Conservation (phyloP, 2,888 invertebrate species). For the Eupeodes luniger region DNA sequence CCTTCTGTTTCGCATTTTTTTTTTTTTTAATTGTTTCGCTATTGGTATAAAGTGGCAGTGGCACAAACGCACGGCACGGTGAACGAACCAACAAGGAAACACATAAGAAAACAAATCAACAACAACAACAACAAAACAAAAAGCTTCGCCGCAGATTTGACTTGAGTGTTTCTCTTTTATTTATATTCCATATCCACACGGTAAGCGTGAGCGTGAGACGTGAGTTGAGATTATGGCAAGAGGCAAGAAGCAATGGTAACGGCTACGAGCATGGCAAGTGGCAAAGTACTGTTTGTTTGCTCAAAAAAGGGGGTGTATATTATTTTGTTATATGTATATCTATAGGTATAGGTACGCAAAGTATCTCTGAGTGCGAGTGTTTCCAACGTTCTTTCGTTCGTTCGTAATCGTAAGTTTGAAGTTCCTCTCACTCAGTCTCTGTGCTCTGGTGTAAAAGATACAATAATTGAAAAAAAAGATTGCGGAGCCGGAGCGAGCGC, state of each 20-base stretch:
- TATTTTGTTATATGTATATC: constrained; percentile 26
- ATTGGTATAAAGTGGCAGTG: constrained; percentile 20
- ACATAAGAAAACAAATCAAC: constrained; percentile 1
- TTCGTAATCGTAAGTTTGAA: background rate
- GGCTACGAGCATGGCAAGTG: background rate
- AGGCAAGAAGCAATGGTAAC: background rate
- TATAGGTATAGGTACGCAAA: background rate
- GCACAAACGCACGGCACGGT: constrained; percentile 19
- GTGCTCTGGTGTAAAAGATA: constrained; percentile 53
- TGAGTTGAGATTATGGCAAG: constrained; percentile 10
- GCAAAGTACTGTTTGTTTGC: constrained; percentile 63
- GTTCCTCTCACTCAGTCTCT: constrained; percentile 18
- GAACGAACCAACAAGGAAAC: constrained; percentile 48
- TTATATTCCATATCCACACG: background rate
- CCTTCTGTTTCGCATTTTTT: constrained; percentile 48
- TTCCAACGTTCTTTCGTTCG: no score
- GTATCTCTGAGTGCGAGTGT: constrained; percentile 11
- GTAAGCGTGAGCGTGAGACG: background rate
- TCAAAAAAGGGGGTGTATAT: constrained; percentile 62
- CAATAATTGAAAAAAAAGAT: constrained; percentile 48
- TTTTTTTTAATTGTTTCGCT: background rate
- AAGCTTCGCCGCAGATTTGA: constrained; percentile 44
- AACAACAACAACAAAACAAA: background rate
- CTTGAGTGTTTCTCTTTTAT: constrained; percentile 25
- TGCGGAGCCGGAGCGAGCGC: constrained; percentile 30